Evolutionary conservation across 2,113 vertebrate genomes (phyloP).

Genomic region (Nibea albiflora): DNA sequence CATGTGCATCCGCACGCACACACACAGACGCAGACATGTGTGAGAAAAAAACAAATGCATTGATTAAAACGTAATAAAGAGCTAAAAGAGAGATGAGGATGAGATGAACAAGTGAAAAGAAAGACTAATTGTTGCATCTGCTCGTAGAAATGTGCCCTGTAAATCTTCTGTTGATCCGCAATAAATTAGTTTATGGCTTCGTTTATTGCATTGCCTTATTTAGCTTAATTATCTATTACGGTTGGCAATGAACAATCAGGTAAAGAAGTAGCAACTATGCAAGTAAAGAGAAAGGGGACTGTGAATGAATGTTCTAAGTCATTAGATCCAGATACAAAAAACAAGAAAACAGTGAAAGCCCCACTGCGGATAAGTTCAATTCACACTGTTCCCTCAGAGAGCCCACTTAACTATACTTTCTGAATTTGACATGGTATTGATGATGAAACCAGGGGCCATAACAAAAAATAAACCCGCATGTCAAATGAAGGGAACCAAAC

Average conservation of each 20-base stretch:
- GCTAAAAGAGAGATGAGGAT: neutral
- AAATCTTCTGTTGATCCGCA: neutral
- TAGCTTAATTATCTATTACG: conserved; percentile 11
- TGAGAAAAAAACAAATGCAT: neutral
- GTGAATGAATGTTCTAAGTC: neutral
- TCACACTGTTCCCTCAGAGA: neutral
- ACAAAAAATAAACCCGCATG: neutral
- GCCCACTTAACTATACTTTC: neutral
- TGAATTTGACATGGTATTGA: conserved; percentile 20
- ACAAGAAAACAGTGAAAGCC: neutral
- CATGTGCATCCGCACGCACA: neutral
- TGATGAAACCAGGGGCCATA: conserved; percentile 14
- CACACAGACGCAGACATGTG: accelerated
- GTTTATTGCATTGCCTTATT: conserved; percentile 22
- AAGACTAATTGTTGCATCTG: conserved; percentile 18
- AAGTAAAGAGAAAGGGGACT: neutral
- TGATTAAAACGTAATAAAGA: conserved; percentile 22
- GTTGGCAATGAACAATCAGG: neutral
- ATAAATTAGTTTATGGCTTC: neutral
- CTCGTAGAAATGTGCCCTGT: conserved; percentile 6
- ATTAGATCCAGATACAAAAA: conserved; percentile 2
- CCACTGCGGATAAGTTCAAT: neutral
- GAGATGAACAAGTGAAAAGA: neutral
- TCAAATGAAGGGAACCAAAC: conserved; percentile 13
- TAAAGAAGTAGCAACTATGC: neutral